Base-by-base conservation (phyloP, 2,888 invertebrate genomes). In the Rhagophthalmus giganteus region DNA sequence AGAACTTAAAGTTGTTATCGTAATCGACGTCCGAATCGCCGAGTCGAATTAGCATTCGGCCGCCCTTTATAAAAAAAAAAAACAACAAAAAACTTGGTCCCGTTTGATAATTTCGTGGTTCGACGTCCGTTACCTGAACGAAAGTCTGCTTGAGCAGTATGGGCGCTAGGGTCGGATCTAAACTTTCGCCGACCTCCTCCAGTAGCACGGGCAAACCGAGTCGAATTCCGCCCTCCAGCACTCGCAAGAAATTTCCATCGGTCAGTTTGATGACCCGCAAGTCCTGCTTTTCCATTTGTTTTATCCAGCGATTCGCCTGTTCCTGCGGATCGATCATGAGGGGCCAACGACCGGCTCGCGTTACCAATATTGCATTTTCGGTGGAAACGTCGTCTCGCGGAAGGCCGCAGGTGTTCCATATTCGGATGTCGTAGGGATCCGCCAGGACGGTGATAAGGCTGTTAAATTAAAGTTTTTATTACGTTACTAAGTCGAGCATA, bases 321-420 rank as follows among this genome's bases (percentile, higher is more conserved):
- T 94, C 94, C 71, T 96, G 94, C 0, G 96, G 96, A 75, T 96
- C 95, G 53, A 95, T 93, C 83, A 94, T 91, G 10, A 96, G 79
- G 0, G 95, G 93, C 93, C 91, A 91, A 8, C 89, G 79, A 4
- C 88, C 83, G 2, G 86, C 89, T 65, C 81, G 83, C 9, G 87
- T 93, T 32, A 94, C 93, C 62, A 95, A 82, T 55, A 96, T 88
- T 5, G 91, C 95, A 74, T 95, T 96, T 74, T 95, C 94, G 1
- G 92, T 90, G 6, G 94, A 94, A 45, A 94, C 86, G 20, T 81
- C 77, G 72, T 96, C 95, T 55, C 89, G 82, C 0, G 96, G 96
- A 38, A 96, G 75, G 0, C 94, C 94, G 65, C 85, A 86, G 12
- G 90, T 84, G 72, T 92, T 94, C 95, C 95, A 96, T 39, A 85